phyloP scores from a whole-genome alignment of 2,797 vertebrate genomes.

The Tachyglossus aculeatus region DNA sequence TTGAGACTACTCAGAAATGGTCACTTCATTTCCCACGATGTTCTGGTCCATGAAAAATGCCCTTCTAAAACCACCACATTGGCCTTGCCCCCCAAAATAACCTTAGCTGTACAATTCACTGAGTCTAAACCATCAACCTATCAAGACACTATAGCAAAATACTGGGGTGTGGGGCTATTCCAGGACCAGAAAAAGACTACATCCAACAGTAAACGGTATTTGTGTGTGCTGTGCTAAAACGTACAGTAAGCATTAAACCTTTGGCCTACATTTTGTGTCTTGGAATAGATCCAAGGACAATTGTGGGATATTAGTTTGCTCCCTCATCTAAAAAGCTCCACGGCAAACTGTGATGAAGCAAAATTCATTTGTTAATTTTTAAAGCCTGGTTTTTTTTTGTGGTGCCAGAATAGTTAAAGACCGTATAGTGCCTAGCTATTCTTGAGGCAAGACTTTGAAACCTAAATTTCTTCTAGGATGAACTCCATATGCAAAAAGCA shows the following conservation, averaged over 20 bases:
- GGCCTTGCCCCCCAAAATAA: background rate
- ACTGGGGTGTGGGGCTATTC: background rate
- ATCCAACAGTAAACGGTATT: slow-evolving; percentile 5
- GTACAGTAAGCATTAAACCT: slow-evolving; percentile 61
- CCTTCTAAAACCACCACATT: background rate
- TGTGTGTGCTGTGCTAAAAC: slow-evolving; percentile 53
- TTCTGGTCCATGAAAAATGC: too few species aligned
- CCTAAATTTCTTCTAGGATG: background rate
- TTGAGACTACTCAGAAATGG: too few species aligned
- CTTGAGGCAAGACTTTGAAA: background rate
- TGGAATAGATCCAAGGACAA: slow-evolving; percentile 60
- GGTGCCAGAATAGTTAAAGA: background rate
- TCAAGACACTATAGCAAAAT: background rate
- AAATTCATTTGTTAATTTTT: background rate
- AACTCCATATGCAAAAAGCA: background rate
- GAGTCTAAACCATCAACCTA: background rate
- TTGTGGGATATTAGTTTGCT: slow-evolving; percentile 62
- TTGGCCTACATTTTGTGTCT: slow-evolving; percentile 64
- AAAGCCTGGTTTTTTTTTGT: too few species aligned
- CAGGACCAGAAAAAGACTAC: slow-evolving; percentile 6
- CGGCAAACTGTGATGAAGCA: background rate
- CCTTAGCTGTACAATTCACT: background rate
- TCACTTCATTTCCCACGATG: too few species aligned
- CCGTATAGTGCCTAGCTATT: background rate
- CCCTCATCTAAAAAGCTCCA: slow-evolving; percentile 43